Percentiles rank a stretch among this genome's conserved stretches.
phyloP scores from a whole-genome alignment of 2,113 vertebrate genomes.

The Astur gentilis region DNA sequence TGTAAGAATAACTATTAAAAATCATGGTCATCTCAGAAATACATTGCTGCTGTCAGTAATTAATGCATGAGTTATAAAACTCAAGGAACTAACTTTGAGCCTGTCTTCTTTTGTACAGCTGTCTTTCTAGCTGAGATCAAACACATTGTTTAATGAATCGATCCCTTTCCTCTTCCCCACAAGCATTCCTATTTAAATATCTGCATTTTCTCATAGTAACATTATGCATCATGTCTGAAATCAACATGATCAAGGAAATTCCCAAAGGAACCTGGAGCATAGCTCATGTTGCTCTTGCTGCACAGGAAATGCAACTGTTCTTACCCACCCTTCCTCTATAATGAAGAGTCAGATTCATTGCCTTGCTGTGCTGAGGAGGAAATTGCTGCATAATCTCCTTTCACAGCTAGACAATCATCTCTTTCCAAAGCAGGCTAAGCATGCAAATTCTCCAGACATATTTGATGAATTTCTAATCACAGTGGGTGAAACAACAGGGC shows the following conservation, averaged over 20 bases:
- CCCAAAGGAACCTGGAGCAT: neutral
- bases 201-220: neutral
- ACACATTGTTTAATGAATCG: neutral
- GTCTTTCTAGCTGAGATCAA: neutral
- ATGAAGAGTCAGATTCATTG: constrained; percentile 58
- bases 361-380: constrained; percentile 32
- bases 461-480: constrained; percentile 25
- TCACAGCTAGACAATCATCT: constrained; percentile 35
- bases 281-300: neutral
- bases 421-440: constrained; percentile 42
- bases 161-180: neutral
- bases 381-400: constrained; percentile 59
- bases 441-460: constrained; percentile 36
- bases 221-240: neutral
- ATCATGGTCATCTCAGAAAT: neutral
- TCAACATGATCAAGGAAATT: neutral
- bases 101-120: neutral
- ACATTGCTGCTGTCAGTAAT: neutral
- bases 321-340: constrained; percentile 49
- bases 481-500: neutral
- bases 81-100: neutral
- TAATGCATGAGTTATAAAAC: neutral
- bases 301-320: constrained; percentile 38
- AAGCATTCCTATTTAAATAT: neutral
- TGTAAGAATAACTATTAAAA: neutral